Conservation (phyloP, 2,797 vertebrate genomes). For the Chromobotia macracanthus region DNA sequence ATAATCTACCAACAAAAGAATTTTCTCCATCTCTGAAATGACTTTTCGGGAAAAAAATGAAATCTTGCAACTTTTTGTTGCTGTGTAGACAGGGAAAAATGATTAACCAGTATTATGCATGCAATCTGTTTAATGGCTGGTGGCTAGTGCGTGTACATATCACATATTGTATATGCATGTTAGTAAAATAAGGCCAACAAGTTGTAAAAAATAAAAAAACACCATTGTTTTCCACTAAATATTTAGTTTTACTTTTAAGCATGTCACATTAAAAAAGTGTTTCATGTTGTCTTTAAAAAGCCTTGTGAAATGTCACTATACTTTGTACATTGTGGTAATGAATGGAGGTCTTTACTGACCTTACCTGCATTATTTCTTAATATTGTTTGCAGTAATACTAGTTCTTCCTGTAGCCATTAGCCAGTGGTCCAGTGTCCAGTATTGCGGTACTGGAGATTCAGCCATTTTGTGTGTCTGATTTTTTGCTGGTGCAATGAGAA, state of each 20-base stretch:
- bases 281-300: neutral
- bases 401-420: slow-evolving; percentile 12
- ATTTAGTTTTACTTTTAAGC: neutral
- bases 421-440: slow-evolving; percentile 26
- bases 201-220: no score
- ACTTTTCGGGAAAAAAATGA: no score
- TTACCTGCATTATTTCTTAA: neutral
- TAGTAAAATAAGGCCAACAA: neutral
- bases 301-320: neutral
- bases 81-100: neutral
- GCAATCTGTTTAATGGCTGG: no score
- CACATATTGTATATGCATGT: no score
- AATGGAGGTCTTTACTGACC: neutral
- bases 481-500: slow-evolving; percentile 78
- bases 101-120: neutral
- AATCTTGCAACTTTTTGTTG: slow-evolving; percentile 21
- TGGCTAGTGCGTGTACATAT: no score
- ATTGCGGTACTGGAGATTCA: slow-evolving; percentile 54
- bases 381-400: neutral
- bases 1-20: neutral
- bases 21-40: neutral
- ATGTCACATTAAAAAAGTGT: neutral
- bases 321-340: neutral
- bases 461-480: slow-evolving; percentile 65
- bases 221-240: neutral